These are phyloP conservation scores for Drosophila macrothrix DNA, from an alignment of 2,888 invertebrate genomes.

Conservation along the genomic window DNA sequence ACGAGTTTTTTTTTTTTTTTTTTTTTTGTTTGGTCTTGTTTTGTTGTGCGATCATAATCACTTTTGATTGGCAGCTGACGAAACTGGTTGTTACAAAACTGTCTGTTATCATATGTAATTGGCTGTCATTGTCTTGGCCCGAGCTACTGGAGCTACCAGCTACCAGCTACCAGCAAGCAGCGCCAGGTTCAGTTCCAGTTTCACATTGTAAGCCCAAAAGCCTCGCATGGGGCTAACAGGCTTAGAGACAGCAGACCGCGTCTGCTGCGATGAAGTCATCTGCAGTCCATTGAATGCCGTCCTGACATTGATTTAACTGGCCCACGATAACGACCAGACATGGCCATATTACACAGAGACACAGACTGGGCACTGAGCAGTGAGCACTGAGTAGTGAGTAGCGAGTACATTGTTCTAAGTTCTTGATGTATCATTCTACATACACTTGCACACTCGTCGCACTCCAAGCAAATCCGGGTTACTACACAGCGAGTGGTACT, in stretches of 20 bases:
- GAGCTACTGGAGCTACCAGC: slow-evolving; percentile 25
- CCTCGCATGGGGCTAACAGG: slow-evolving; percentile 42
- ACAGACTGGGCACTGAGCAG: not conserved
- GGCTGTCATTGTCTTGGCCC: slow-evolving; percentile 64
- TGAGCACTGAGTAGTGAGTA: not conserved
- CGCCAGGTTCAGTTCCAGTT: not conserved
- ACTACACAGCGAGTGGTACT: slow-evolving; percentile 29
- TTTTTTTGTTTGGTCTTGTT: not conserved
- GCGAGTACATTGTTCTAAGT: slow-evolving; percentile 31
- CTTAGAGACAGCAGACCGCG: slow-evolving; percentile 15
- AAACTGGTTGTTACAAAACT: slow-evolving; percentile 73
- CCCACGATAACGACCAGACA: slow-evolving; percentile 46
- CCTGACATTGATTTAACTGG: slow-evolving; percentile 58
- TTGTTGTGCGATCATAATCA: slow-evolving; percentile 7
- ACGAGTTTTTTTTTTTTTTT: not conserved
- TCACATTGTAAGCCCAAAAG: slow-evolving; percentile 44
- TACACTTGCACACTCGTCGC: not conserved
- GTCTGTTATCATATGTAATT: slow-evolving; percentile 74
- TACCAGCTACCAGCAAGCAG: slow-evolving; percentile 4
- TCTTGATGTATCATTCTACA: not conserved
- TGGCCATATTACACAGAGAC: not conserved
- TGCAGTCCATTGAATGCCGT: slow-evolving; percentile 45
- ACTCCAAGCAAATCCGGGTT: slow-evolving; percentile 41
- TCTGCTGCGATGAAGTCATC: slow-evolving; percentile 51
- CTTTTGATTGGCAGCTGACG: slow-evolving; percentile 53